phyloP scores from a whole-genome alignment of 2,888 invertebrate species.

The Cerastoderma edule region DNA sequence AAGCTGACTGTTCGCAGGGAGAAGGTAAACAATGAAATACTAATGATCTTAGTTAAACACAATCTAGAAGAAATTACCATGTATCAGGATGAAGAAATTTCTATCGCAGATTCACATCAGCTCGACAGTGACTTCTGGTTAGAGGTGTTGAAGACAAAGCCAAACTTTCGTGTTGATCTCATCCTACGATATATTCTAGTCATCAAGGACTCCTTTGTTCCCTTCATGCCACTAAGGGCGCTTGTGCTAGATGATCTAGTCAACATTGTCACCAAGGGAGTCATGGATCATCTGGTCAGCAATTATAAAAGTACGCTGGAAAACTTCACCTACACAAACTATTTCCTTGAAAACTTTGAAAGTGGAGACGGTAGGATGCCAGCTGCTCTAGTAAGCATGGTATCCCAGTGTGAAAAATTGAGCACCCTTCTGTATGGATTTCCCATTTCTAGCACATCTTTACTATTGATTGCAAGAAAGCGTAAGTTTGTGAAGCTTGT shows the following conservation, averaged over 20 bases:
- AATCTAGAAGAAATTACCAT: constrained; percentile 62
- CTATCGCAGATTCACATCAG: constrained; percentile 57
- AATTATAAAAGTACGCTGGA: constrained; percentile 60
- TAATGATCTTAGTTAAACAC: constrained; percentile 54
- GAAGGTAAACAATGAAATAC: constrained; percentile 64
- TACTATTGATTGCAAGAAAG: constrained; percentile 61
- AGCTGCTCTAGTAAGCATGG: constrained; percentile 62
- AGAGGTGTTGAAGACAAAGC: constrained; percentile 58
- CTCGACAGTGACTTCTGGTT: constrained; percentile 62
- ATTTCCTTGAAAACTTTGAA: constrained; percentile 66
- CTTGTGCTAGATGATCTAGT: constrained; percentile 68
- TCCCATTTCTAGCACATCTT: constrained; percentile 66
- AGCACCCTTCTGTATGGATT: constrained; percentile 65
- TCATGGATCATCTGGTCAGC: constrained; percentile 64
- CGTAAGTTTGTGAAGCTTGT: constrained; percentile 62
- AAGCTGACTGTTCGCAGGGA: constrained; percentile 64
- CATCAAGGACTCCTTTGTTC: constrained; percentile 66
- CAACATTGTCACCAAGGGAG: constrained; percentile 70
- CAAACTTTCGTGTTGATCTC: constrained; percentile 63
- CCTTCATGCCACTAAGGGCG: constrained; percentile 62
- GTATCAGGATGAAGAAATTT: constrained; percentile 68
- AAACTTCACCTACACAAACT: constrained; percentile 68
- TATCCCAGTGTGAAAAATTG: constrained; percentile 56
- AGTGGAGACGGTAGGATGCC: constrained; percentile 66
- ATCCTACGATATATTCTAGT: constrained; percentile 65